Percentiles rank a stretch among this genome's conserved stretches.
phyloP scores from a whole-genome alignment of 2,888 invertebrate genomes.

The Napeogenes inachia region DNA sequence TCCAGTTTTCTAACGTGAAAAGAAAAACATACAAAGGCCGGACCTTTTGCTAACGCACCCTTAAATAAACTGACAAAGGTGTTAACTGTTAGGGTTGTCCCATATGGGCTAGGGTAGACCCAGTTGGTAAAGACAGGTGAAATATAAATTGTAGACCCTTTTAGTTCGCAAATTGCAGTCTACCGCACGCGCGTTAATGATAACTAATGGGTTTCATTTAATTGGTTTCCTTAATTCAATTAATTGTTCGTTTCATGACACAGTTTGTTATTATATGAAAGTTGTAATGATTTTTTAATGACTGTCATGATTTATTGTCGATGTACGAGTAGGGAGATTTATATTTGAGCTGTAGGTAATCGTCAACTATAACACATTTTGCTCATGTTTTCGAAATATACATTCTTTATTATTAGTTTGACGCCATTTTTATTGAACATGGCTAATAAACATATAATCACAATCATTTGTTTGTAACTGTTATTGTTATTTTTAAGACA shows the following conservation, averaged over 20 bases:
- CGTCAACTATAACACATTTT: too few relatives aligned
- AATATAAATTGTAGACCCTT: slow-evolving; percentile 65
- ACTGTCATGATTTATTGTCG: too few relatives aligned
- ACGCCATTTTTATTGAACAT: too few relatives aligned
- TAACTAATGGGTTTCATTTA: slow-evolving; percentile 28
- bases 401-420: too few relatives aligned
- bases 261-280: neutral
- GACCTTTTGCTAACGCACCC: slow-evolving; percentile 44
- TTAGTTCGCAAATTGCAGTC: slow-evolving; percentile 55
- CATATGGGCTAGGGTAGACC: slow-evolving; percentile 53
- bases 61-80: slow-evolving; percentile 53
- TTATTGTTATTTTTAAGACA: too few relatives aligned
- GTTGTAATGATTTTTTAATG: neutral
- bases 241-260: slow-evolving; percentile 6
- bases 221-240: slow-evolving; percentile 20
- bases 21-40: slow-evolving; percentile 44
- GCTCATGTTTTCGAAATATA: too few relatives aligned
- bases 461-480: too few relatives aligned
- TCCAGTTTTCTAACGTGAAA: slow-evolving; percentile 38
- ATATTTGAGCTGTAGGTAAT: too few relatives aligned
- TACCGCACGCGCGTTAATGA: slow-evolving; percentile 33
- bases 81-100: slow-evolving; percentile 53
- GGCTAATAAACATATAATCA: too few relatives aligned
- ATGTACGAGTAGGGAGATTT: too few relatives aligned
- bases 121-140: slow-evolving; percentile 62